A percentile compares a stretch with the other conserved stretches of the same genome.
Evolutionary conservation across 2,797 vertebrate species (phyloP).

Genomic region (Okamejei kenojei): DNA sequence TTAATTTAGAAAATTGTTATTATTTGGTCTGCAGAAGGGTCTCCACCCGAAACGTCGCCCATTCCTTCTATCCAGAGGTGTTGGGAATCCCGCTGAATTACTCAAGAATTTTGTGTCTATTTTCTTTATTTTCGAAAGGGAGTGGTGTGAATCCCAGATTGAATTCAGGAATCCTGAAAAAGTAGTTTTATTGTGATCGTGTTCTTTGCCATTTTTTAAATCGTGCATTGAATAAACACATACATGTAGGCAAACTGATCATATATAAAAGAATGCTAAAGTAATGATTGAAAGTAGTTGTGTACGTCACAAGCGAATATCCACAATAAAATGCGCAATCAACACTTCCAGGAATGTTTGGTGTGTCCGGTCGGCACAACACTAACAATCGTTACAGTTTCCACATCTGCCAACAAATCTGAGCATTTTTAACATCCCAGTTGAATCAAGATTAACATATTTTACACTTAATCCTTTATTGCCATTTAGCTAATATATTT

Average conservation of each 20-base stretch:
- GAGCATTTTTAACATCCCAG: not conserved
- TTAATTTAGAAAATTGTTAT: no score
- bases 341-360: not conserved
- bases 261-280: not conserved
- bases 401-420: not conserved
- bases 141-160: not conserved
- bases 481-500: not conserved
- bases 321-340: not conserved
- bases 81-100: no score
- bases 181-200: not conserved
- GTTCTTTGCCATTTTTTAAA: no score
- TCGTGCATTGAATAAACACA: no score
- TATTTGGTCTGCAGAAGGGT: no score
- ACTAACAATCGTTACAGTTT: not conserved
- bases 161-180: not conserved
- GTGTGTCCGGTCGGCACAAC: not conserved
- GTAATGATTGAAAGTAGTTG: not conserved
- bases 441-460: not conserved
- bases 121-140: not conserved
- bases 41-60: no score
- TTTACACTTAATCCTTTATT: not conserved
- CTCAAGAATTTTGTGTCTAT: no score
- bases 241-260: no score
- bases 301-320: not conserved
- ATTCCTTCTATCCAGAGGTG: no score